Evolutionary conservation across 2,797 vertebrate genomes (phyloP).

Genomic region (Muraenolepis orangiensis): DNA sequence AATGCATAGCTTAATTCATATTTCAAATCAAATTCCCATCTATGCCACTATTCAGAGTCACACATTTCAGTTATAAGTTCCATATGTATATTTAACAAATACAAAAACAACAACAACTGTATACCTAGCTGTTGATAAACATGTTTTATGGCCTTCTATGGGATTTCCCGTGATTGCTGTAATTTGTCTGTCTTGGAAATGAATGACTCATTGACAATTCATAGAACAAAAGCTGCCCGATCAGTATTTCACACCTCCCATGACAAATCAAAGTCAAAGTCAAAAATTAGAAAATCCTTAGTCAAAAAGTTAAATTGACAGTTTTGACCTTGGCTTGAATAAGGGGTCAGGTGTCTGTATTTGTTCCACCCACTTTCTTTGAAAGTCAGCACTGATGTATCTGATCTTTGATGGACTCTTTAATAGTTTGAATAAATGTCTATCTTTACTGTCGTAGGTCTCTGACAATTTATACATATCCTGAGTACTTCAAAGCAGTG

Average conservation of each 20-base stretch:
- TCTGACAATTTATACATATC: constrained; percentile 64
- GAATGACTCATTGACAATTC: not conserved
- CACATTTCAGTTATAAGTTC: not conserved
- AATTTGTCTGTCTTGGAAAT: not conserved
- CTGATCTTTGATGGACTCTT: constrained; percentile 53
- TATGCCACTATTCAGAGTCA: not conserved
- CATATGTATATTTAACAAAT: not conserved
- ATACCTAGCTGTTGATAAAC: not conserved
- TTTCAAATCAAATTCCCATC: not conserved
- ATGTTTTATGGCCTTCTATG: not conserved
- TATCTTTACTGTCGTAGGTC: constrained; percentile 47
- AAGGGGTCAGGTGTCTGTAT: not conserved
- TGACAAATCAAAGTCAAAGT: not conserved
- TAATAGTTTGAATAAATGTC: constrained; percentile 53
- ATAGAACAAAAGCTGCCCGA: not conserved
- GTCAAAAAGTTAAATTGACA: not conserved
- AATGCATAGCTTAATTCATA: not conserved
- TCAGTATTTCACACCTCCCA: not conserved
- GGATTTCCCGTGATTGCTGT: no score
- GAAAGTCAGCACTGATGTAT: constrained; percentile 45
- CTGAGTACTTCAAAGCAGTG: constrained; percentile 62
- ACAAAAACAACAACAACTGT: not conserved
- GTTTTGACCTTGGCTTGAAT: not conserved
- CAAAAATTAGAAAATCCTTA: not conserved
- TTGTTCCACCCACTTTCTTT: constrained; percentile 20